Evolutionary conservation across 2,113 vertebrate species (phyloP).

Genomic region (Meriones unguiculatus): DNA sequence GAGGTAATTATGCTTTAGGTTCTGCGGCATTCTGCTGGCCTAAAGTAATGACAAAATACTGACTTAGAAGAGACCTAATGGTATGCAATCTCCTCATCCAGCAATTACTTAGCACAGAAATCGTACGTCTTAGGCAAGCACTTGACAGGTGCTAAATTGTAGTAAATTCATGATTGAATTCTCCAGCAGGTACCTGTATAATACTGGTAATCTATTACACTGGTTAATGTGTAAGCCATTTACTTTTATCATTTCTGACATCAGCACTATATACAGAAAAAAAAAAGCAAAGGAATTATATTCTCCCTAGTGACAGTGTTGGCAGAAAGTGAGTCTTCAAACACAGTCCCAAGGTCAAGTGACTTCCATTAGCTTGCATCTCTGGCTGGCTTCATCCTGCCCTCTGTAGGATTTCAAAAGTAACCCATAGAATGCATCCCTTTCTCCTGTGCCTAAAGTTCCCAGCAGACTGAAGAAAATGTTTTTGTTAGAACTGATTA

Average conservation of each 20-base stretch:
- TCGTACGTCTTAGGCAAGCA: conserved; percentile 42
- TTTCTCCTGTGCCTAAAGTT: not conserved
- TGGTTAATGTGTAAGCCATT: conserved; percentile 29
- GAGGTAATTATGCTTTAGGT: conserved; percentile 25
- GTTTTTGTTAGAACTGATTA: not conserved
- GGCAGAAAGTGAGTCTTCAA: not conserved
- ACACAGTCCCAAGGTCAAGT: not conserved
- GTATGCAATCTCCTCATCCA: not conserved
- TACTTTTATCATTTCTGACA: conserved; percentile 53
- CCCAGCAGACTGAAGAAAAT: not conserved
- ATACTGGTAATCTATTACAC: conserved; percentile 52
- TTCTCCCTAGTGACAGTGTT: not conserved
- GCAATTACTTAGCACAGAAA: not conserved
- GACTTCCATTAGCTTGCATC: not conserved
- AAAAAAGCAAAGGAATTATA: not conserved
- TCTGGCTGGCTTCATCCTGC: not conserved
- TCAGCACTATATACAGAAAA: not conserved
- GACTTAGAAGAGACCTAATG: not conserved
- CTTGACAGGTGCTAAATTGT: conserved; percentile 52
- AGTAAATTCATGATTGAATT: conserved; percentile 60
- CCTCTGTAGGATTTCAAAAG: not conserved
- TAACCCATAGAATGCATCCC: not conserved
- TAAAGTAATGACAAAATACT: conserved; percentile 43
- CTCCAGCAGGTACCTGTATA: not conserved
- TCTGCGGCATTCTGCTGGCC: not conserved